Percentiles rank a stretch among this genome's conserved stretches.
These are phyloP conservation scores for Trileptium ribeirensis DNA, from an alignment of 2,888 invertebrate species.

Conservation along the genomic window DNA sequence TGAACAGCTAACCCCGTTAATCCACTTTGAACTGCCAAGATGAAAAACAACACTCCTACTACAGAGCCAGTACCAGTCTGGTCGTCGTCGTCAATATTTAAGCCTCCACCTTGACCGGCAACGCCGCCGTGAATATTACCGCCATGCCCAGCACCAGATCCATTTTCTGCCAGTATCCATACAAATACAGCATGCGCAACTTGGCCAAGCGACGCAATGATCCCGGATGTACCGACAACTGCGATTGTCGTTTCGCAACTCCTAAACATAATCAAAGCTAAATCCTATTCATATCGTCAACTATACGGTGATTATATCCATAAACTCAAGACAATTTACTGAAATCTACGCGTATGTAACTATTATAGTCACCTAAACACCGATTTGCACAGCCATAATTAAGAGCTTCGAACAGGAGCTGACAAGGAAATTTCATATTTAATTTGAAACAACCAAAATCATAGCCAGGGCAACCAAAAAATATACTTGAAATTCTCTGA, in stretches of 20 bases:
- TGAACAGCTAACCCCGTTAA: neutral
- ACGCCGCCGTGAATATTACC: neutral
- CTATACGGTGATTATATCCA: no score
- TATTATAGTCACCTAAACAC: no score
- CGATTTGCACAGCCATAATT: no score
- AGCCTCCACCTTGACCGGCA: neutral
- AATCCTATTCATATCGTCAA: no score
- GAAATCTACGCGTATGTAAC: no score
- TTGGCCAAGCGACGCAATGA: conserved; percentile 1
- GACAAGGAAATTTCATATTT: no score
- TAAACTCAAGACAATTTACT: no score
- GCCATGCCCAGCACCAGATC: neutral
- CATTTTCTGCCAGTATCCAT: neutral
- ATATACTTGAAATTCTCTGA: no score
- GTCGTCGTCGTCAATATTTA: neutral
- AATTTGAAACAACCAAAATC: no score
- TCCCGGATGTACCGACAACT: neutral
- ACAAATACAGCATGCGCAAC: neutral
- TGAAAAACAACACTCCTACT: neutral
- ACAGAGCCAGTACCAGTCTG: neutral
- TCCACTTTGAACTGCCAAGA: neutral
- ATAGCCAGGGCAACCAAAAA: no score
- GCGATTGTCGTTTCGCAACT: conserved; percentile 3
- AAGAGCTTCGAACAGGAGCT: no score
- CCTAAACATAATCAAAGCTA: neutral